Evolutionary conservation across 2,113 vertebrate species (phyloP).

Genomic region (Urocynchramus pylzowi): DNA sequence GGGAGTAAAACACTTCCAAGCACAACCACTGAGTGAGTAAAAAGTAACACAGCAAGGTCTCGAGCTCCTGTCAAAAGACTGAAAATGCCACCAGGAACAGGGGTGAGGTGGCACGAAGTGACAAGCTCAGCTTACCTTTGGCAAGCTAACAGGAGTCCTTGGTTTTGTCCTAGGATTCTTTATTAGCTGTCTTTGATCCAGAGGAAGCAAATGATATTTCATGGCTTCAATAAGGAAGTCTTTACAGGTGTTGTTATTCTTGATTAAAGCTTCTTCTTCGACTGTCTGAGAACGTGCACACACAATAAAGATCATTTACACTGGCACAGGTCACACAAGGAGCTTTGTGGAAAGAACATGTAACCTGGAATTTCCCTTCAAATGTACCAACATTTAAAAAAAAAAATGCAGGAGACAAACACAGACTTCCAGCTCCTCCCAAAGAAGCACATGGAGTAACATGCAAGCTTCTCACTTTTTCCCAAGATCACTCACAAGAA

Average conservation of each 20-base stretch:
- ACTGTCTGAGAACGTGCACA: constrained; percentile 79
- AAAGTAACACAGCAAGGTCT: neutral
- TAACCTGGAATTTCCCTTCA: neutral
- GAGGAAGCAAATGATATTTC: constrained; percentile 96
- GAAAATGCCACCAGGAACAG: neutral
- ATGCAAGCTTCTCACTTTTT: neutral
- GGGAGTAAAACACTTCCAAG: neutral
- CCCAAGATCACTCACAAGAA: neutral
- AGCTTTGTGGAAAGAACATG: neutral
- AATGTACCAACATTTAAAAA: neutral
- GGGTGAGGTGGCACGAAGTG: neutral
- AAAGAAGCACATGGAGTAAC: neutral
- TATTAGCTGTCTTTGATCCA: constrained; percentile 92
- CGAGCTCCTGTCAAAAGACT: neutral
- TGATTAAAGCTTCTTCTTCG: constrained; percentile 94
- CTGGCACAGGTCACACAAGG: neutral
- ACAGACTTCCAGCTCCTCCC: neutral
- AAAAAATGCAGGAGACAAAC: neutral
- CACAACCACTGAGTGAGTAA: rapidly evolving
- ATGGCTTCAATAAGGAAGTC: constrained; percentile 97
- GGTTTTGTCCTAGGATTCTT: constrained; percentile 93
- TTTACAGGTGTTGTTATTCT: constrained; percentile 98
- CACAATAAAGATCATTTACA: neutral
- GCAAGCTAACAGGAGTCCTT: constrained; percentile 90
- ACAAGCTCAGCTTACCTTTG: constrained; percentile 74